Evolutionary conservation across 2,113 vertebrate genomes (phyloP), one percentile per base, ranked within the genome.

Genomic region (Trichomycterus rosablanca): DNA sequence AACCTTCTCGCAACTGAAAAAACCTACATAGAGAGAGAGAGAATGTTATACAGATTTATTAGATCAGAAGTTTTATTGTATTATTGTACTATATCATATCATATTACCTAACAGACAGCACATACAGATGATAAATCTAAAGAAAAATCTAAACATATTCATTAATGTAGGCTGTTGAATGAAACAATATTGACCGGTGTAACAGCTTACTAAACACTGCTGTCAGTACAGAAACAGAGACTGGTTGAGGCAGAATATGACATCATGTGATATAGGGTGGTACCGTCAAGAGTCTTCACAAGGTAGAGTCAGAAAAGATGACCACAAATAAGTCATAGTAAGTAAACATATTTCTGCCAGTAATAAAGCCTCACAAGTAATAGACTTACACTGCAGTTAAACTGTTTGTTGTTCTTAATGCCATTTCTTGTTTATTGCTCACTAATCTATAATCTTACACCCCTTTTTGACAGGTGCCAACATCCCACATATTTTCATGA

Each of bases 21-120:
- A n/a, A 40, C 37, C 37, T 40, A n/a, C 2, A 30, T n/a, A n/a
- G 34, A 9, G 5, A 35, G 3, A 40, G 15, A 40, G 12, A 37
- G 12, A 12, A 11, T 37, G 3, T 37, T 37, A 37, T 3, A 37
- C 12, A 8, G 5, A 37, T 37, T 3, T 30, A 30, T 30, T 30
- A n/a, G n/a, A 30, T 34, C 1, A 59, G 7, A 12, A 7, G 7
- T 8, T 5, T n/a, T 1, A 5, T 5, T 11, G 26, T 3, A 22
- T 46, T 46, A 12, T 14, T 11, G 12, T 11, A 45, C 26, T 45
- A 15, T 55, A 23, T 39, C 1, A 15, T 24, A 14, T 3, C 5
- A 28, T 26, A 28, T 49, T 69, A 69, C 67, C 59, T 52, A 23
- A 37, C 5, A 63, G 55, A 6, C 37, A 69, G 28, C 7, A 44